Base-by-base conservation (phyloP, 2,888 invertebrate species). In the Anorthoa munda region DNA sequence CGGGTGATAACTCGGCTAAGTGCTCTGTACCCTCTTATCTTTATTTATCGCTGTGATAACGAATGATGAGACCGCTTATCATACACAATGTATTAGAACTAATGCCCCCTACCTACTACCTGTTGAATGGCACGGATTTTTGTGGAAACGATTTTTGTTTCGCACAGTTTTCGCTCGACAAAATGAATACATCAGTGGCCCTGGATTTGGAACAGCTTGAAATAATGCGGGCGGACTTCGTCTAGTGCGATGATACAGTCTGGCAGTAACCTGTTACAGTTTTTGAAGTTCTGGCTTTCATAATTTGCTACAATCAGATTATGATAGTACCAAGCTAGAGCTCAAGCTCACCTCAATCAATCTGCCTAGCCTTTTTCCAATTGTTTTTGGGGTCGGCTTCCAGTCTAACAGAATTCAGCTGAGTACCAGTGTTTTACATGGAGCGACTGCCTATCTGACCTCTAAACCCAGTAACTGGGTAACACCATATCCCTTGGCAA, bases 21-120 rank as follows among this genome's bases (percentile, higher is more conserved):
- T 94, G 94, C 90, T 89, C 86, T 51, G 70, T 89, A 90, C 90
- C 89, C 88, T 77, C 90, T 93, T 94, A 94, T 94, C 94, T 72
- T 77, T 82, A 84, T 89, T 93, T 93, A 94, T 93, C 93, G 77
- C 84, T 18, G 65, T 86, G 93, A 94, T 93, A 94, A 92, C 90
- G 74, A 61, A 67, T 86, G 85, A 84, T 90, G 91, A 91, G 92
- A 89, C 89, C 87, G 87, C 89, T 92, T 92, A 92, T 93, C 92
- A 85, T 81, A 82, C 79, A 83, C 84, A 79, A 78, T 87, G 87
- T 88, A 88, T 88, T 90, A 91, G 88, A 85, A 79, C 81, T 87
- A 86, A 87, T 85, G 81, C 82, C 68, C 75, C 63, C 60, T 65
- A 60, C 76, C 56, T 70, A 83, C 83, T 81, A 81, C 79, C 75